Conservation (phyloP, 2,797 vertebrate species). For the Calcarius lapponicus region DNA sequence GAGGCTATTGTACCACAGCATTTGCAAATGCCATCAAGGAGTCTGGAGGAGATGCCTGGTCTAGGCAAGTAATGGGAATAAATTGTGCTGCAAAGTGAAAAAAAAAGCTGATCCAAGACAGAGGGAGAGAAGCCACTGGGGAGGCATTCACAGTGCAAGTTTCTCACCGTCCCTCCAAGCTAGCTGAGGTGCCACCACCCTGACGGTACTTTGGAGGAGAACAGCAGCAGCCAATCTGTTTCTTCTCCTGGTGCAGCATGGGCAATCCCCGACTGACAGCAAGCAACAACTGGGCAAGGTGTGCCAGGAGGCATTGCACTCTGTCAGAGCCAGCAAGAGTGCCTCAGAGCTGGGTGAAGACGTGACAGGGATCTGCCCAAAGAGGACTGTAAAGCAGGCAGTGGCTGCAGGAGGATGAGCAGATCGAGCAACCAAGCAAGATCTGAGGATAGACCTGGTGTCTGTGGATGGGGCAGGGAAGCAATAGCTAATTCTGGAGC, state of each 20-base stretch:
- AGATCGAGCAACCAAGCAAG: neutral
- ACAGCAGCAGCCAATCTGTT: neutral
- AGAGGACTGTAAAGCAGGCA: neutral
- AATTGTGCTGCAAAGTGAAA: neutral
- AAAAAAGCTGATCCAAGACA: neutral
- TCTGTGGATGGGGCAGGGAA: neutral
- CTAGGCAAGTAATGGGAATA: neutral
- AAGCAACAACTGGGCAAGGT: neutral
- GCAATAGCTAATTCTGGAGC: neutral
- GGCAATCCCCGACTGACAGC: neutral
- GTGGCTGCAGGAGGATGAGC: neutral
- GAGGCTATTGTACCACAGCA: neutral
- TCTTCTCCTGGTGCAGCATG: neutral
- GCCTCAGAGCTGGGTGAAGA: neutral
- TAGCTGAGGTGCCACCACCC: neutral
- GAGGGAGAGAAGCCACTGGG: neutral
- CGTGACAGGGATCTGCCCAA: neutral
- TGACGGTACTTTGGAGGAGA: neutral
- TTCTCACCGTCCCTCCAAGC: neutral
- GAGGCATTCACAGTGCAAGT: neutral
- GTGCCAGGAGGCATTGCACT: accelerated
- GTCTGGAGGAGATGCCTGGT: neutral
- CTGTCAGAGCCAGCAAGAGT: neutral
- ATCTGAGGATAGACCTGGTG: neutral
- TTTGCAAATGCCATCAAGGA: neutral